phyloP scores from a whole-genome alignment of 2,888 invertebrate genomes.

The Muschampia plurimacula region DNA sequence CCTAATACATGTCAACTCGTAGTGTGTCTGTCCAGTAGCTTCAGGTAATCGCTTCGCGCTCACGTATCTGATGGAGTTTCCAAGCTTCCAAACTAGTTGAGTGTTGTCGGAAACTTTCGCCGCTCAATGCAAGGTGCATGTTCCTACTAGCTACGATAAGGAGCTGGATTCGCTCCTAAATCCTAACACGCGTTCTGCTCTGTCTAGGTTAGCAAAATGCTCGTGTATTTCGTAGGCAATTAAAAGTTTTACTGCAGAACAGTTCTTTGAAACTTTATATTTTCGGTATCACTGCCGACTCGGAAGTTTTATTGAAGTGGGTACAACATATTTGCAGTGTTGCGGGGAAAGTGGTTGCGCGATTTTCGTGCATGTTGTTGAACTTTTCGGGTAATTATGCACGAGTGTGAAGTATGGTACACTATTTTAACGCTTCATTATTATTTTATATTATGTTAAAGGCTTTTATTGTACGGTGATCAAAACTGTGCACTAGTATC shows the following conservation, averaged over 20 bases:
- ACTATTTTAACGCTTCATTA: not conserved
- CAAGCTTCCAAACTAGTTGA: slow-evolving; percentile 82
- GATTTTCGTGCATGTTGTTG: slow-evolving; percentile 6
- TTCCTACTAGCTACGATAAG: slow-evolving; percentile 75
- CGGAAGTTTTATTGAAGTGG: slow-evolving; percentile 33
- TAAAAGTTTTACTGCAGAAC: slow-evolving; percentile 58
- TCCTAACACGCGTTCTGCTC: slow-evolving; percentile 65
- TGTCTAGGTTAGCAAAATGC: slow-evolving; percentile 57
- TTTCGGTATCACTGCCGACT: slow-evolving; percentile 39
- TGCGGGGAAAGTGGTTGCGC: slow-evolving; percentile 9
- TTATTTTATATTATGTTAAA: not conserved
- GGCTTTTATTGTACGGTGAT: not conserved
- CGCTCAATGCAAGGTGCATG: slow-evolving; percentile 69
- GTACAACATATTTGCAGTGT: slow-evolving; percentile 35
- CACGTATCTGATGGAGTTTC: slow-evolving; percentile 83
- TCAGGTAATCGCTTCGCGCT: slow-evolving; percentile 73
- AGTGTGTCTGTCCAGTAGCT: slow-evolving; percentile 51
- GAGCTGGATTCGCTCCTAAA: slow-evolving; percentile 72
- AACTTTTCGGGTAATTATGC: slow-evolving; percentile 17
- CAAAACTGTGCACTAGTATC: not conserved
- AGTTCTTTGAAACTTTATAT: slow-evolving; percentile 42
- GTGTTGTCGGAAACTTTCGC: slow-evolving; percentile 77
- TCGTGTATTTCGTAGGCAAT: slow-evolving; percentile 64
- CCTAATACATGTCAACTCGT: slow-evolving; percentile 48
- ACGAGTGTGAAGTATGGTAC: slow-evolving; percentile 1